Percentiles rank a stretch among this genome's conserved stretches.
Evolutionary conservation across 2,113 vertebrate genomes (phyloP).

Genomic region (Hippotragus niger): DNA sequence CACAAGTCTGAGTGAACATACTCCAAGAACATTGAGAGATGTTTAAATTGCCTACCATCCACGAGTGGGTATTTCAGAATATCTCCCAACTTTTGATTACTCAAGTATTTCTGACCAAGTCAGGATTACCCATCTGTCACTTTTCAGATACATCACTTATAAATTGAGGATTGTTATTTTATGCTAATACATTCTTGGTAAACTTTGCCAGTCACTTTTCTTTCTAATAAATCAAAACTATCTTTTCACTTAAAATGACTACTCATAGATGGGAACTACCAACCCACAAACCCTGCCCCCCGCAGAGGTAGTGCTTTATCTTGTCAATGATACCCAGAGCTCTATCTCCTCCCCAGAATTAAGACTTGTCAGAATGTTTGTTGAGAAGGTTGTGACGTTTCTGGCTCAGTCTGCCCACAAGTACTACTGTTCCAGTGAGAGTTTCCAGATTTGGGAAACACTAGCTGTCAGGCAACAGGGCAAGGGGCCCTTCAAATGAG

Average conservation of each 20-base stretch:
- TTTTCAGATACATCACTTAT: not conserved
- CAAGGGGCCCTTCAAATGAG: not conserved
- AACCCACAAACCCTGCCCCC: not conserved
- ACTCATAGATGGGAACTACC: not conserved
- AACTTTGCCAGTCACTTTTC: not conserved
- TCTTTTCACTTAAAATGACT: not conserved
- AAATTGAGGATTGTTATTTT: not conserved
- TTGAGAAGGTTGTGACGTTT: not conserved
- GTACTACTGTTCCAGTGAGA: not conserved
- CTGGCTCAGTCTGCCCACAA: not conserved
- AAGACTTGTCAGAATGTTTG: not conserved
- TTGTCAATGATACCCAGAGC: not conserved
- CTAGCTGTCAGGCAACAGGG: not conserved
- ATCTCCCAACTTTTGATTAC: constrained; percentile 20
- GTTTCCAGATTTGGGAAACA: not conserved
- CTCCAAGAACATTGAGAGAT: not conserved
- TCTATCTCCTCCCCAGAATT: not conserved
- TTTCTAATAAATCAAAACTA: constrained; percentile 15
- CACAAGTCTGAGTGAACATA: not conserved
- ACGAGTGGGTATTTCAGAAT: not conserved
- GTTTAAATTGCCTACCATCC: not conserved
- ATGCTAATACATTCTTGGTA: constrained; percentile 1
- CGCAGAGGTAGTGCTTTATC: not conserved
- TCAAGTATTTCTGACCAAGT: not conserved
- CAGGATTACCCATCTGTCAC: not conserved